These are phyloP conservation scores for Pemphredon lugubris DNA, from an alignment of 2,888 invertebrate genomes.

Conservation along the genomic window DNA sequence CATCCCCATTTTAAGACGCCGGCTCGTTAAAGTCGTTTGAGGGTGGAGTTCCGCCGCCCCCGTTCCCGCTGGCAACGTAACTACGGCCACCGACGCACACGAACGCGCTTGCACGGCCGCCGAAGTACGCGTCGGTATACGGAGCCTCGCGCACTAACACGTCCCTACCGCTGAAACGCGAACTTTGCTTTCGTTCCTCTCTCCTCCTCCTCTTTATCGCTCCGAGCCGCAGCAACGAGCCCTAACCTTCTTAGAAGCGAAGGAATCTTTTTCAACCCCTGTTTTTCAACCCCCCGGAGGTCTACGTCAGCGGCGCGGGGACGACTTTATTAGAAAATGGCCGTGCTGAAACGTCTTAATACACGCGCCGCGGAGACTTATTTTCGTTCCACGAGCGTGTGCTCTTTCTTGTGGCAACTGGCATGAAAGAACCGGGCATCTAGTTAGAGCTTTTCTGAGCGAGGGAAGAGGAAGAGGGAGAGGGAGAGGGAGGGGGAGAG, in stretches of 20 bases:
- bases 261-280: conserved; percentile 77
- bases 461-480: no score
- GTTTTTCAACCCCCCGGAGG: conserved; percentile 62
- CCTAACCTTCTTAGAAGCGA: conserved; percentile 68
- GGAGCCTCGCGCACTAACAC: conserved; percentile 14
- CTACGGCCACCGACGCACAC: conserved; percentile 24
- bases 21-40: conserved; percentile 77
- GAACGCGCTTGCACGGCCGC: no score
- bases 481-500: no score
- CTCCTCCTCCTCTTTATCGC: conserved; percentile 31
- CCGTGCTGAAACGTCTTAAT: conserved; percentile 74
- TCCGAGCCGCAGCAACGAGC: conserved; percentile 51
- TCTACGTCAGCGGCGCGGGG: conserved; percentile 29
- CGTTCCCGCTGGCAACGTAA: conserved; percentile 36
- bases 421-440: conserved; percentile 13
- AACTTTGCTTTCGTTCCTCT: conserved; percentile 43
- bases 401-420: background rate
- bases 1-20: conserved; percentile 71
- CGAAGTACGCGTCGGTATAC: no score
- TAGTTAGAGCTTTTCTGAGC: background rate
- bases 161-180: conserved; percentile 53
- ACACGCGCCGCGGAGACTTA: conserved; percentile 38
- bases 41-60: conserved; percentile 64
- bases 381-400: conserved; percentile 7
- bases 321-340: conserved; percentile 80